phyloP scores from a whole-genome alignment of 2,888 invertebrate species.

The Lymantria dispar region DNA sequence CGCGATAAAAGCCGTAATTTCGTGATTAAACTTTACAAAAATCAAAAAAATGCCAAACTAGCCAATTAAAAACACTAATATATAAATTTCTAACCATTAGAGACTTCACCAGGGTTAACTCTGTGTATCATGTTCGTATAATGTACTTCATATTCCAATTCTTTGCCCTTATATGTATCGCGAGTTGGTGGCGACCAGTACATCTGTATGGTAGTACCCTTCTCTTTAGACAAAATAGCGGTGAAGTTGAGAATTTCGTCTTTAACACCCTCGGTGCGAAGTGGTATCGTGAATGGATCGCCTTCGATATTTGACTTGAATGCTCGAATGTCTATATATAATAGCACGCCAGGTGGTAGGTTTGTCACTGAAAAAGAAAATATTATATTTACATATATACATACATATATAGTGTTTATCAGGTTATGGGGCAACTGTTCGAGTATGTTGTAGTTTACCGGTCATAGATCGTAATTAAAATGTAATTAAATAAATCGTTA shows the following conservation, averaged over 20 bases:
- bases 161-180: conserved; percentile 66
- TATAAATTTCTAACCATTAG: conserved; percentile 74
- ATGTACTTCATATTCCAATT: conserved; percentile 86
- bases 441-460: too few species aligned
- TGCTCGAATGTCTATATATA: conserved; percentile 84
- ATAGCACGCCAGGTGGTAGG: conserved; percentile 76
- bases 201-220: conserved; percentile 84
- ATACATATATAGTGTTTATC: not conserved
- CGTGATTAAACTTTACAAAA: not conserved
- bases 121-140: conserved; percentile 80
- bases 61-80: not conserved
- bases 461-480: too few species aligned
- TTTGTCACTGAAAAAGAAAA: conserved; percentile 70
- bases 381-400: not conserved
- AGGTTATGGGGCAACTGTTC: too few species aligned
- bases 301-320: conserved; percentile 83
- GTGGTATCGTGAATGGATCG: conserved; percentile 67
- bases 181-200: conserved; percentile 85
- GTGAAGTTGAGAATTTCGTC: conserved; percentile 78
- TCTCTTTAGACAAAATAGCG: conserved; percentile 74
- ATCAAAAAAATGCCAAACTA: not conserved
- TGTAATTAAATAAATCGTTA: too few species aligned
- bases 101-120: conserved; percentile 63
- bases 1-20: too few species aligned
- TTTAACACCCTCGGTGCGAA: conserved; percentile 71